phyloP scores from a whole-genome alignment of 2,113 vertebrate species.

The Cephalopterus ornatus region DNA sequence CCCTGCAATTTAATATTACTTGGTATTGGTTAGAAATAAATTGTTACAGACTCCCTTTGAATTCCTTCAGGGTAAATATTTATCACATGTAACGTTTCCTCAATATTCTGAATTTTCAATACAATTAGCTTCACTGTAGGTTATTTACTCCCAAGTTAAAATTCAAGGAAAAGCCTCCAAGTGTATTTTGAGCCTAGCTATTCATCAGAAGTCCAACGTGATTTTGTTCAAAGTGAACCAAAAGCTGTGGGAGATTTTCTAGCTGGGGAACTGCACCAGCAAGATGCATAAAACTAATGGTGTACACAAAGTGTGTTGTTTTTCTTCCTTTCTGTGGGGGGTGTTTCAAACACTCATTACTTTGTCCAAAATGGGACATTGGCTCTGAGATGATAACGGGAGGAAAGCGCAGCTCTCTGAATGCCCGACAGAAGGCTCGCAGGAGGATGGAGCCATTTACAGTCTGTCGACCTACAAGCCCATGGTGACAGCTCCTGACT shows the following conservation, averaged over 20 bases:
- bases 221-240: conserved; percentile 55
- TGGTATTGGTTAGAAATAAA: conserved; percentile 62
- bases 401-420: neutral
- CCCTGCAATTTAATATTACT: conserved; percentile 54
- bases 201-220: conserved; percentile 57
- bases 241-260: conserved; percentile 52
- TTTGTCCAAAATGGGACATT: neutral
- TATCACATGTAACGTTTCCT: conserved; percentile 67
- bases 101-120: conserved; percentile 66
- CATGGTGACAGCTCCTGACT: fast-evolving
- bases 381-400: neutral
- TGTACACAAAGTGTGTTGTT: conserved; percentile 26
- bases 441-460: neutral
- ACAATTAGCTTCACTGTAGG: conserved; percentile 68
- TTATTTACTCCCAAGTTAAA: conserved; percentile 68
- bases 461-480: neutral
- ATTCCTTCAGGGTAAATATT: conserved; percentile 68
- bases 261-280: neutral
- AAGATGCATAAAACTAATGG: conserved; percentile 37
- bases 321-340: conserved; percentile 15
- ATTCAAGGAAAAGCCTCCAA: conserved; percentile 58
- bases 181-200: conserved; percentile 54
- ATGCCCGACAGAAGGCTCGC: neutral
- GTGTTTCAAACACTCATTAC: conserved; percentile 5
- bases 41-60: conserved; percentile 58